Evolutionary conservation across 1,140 invertebrate species (phyloP).

Genomic region (Rhagoletis zephyria): DNA sequence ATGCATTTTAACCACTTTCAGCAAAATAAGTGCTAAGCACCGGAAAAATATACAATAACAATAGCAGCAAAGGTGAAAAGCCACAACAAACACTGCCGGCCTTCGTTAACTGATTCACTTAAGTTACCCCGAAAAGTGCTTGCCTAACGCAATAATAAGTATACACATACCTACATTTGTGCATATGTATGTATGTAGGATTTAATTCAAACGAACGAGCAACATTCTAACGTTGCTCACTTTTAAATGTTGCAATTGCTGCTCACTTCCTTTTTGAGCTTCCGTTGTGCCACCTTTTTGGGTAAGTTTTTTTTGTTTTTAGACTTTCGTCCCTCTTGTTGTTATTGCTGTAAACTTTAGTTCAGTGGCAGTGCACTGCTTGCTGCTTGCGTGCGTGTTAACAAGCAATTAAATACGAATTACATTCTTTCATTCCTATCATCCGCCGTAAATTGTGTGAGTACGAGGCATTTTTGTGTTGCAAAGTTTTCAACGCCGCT

Average conservation of each 20-base stretch:
- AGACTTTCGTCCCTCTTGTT: background rate
- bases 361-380: constrained; percentile 11
- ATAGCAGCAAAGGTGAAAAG: background rate
- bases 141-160: no score
- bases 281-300: constrained; percentile 33
- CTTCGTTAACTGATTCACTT: constrained; percentile 23
- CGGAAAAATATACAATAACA: background rate
- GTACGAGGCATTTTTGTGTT: background rate
- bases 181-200: background rate
- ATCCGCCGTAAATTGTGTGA: constrained; percentile 20
- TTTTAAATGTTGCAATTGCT: constrained; percentile 44
- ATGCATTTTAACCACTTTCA: constrained; percentile 9
- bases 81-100: background rate
- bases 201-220: background rate
- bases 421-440: constrained; percentile 51
- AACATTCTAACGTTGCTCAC: background rate
- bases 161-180: background rate
- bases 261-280: constrained; percentile 4
- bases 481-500: constrained; percentile 32
- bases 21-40: background rate
- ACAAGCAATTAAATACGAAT: constrained; percentile 58
- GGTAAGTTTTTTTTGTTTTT: background rate
- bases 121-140: constrained; percentile 3
- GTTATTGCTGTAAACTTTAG: constrained; percentile 15
- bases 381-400: constrained; percentile 56